phyloP scores from a whole-genome alignment of 2,888 invertebrate species.

The Morpho deidamia region DNA sequence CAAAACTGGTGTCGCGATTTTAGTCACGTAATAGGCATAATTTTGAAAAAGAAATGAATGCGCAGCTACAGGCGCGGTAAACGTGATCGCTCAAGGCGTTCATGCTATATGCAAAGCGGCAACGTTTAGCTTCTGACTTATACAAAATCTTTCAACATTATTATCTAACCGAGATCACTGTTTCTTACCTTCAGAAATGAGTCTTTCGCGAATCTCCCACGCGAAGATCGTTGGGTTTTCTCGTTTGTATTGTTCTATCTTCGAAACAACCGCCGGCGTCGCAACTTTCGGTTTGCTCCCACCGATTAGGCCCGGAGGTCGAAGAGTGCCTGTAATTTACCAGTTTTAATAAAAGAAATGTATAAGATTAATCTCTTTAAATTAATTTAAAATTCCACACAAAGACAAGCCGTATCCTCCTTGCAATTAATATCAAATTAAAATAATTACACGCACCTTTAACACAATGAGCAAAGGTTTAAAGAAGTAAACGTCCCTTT shows the following conservation, averaged over 20 bases:
- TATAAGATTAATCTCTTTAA: not conserved
- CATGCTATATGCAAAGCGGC: slow-evolving; percentile 34
- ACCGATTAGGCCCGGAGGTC: slow-evolving; percentile 94
- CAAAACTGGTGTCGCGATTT: not conserved
- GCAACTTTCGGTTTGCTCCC: slow-evolving; percentile 99
- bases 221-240: slow-evolving; percentile 99
- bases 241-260: slow-evolving; percentile 98
- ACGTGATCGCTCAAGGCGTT: slow-evolving; percentile 59
- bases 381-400: slow-evolving; percentile 7
- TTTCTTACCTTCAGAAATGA: slow-evolving; percentile 94
- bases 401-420: slow-evolving; percentile 7
- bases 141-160: slow-evolving; percentile 28
- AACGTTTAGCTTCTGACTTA: slow-evolving; percentile 31
- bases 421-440: slow-evolving; percentile 15
- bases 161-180: slow-evolving; percentile 22
- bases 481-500: slow-evolving; percentile 1
- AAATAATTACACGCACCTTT: slow-evolving; percentile 11
- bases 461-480: slow-evolving; percentile 10
- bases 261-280: slow-evolving; percentile 97
- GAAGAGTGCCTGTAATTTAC: slow-evolving; percentile 85
- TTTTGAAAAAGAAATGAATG: slow-evolving; percentile 16
- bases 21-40: slow-evolving; percentile 1
- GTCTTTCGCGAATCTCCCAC: slow-evolving; percentile 98
- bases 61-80: slow-evolving; percentile 20
- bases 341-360: slow-evolving; percentile 13